Evolutionary conservation across 2,888 invertebrate genomes (phyloP), one percentile per base, ranked within the genome.

Genomic region (Orthosia incerta): DNA sequence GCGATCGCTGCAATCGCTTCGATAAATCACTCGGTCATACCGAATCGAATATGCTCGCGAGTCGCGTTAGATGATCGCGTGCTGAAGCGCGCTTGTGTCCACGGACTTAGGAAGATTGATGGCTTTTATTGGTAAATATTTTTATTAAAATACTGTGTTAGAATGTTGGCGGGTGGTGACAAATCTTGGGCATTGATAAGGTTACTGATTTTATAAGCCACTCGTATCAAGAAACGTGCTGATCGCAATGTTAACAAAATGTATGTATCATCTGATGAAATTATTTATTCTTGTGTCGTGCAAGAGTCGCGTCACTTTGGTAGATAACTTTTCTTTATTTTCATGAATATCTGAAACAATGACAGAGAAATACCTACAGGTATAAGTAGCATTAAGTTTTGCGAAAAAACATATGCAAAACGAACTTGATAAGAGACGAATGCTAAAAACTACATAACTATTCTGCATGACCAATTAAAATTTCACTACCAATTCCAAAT

Each of bases 11-110:
- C 90, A 89, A 93, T 93, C 93, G 91, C 87, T 82, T 83, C 90
- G 91, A 93, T 95, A 94, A 95, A 95, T 95, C 94, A 94, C 89
- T 87, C 86, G 70, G 71, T 83, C 83, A 83, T 84, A 84, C 85
- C 86, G 86, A 90, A 88, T 89, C 88, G 91, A 89, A 91, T 90
- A 88, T 88, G 86, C 88, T 85, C 70, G 67, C 84, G 87, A 87
- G 86, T 85, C 31, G 74, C 83, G 87, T 86, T 87, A 88, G 87
- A 88, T 89, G 91, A 91, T 90, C 87, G 86, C 82, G 79, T 82
- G 85, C 85, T 87, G 88, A 90, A 88, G 87, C 86, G 86, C 82
- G 87, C 79, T 81, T 84, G 81, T 89, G 90, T 91, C 88, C 84
- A 76, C 82, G 78, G 85, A 81, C 86, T 89, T 85, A 88, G 65